Conservation (phyloP, 2,888 invertebrate species). For the Dione juno region DNA sequence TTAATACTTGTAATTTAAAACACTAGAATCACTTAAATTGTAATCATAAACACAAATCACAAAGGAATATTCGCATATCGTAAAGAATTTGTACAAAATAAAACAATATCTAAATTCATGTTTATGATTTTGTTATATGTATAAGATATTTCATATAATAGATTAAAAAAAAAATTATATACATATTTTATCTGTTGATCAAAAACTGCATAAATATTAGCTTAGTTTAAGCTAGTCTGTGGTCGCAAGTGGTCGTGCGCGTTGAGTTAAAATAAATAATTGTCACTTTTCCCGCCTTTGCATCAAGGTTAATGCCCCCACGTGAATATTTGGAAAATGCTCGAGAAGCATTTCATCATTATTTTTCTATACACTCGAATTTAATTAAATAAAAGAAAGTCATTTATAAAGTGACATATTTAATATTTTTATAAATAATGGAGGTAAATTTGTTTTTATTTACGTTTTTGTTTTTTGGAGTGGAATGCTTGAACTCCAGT, state of each 20-base stretch:
- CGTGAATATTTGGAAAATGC: conserved; percentile 47
- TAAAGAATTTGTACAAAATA: too few relatives aligned
- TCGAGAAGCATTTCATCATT: conserved; percentile 36
- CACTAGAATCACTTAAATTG: too few relatives aligned
- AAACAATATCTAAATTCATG: not conserved
- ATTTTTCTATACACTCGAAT: conserved; percentile 25
- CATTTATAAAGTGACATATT: not conserved
- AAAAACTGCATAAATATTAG: conserved; percentile 12
- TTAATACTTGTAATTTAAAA: too few relatives aligned
- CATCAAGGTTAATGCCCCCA: conserved; percentile 43
- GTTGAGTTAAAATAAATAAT: conserved; percentile 30
- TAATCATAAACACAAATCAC: too few relatives aligned
- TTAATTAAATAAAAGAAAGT: conserved; percentile 27
- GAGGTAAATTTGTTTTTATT: conserved; percentile 35
- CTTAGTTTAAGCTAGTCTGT: conserved; percentile 45
- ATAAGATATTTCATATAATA: not conserved
- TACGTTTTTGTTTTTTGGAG: conserved; percentile 37
- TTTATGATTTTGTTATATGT: not conserved
- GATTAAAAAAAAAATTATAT: not conserved
- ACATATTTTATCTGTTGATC: not conserved
- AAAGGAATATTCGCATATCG: too few relatives aligned
- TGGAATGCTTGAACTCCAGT: conserved; percentile 49
- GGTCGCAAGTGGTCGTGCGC: conserved; percentile 38
- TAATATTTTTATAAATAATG: conserved; percentile 8
- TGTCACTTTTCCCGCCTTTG: conserved; percentile 44